Percentiles rank a stretch among this genome's conserved stretches.
These are phyloP conservation scores for Boulengeromyrus knoepffleri DNA, from an alignment of 2,113 vertebrate species.

Conservation along the genomic window DNA sequence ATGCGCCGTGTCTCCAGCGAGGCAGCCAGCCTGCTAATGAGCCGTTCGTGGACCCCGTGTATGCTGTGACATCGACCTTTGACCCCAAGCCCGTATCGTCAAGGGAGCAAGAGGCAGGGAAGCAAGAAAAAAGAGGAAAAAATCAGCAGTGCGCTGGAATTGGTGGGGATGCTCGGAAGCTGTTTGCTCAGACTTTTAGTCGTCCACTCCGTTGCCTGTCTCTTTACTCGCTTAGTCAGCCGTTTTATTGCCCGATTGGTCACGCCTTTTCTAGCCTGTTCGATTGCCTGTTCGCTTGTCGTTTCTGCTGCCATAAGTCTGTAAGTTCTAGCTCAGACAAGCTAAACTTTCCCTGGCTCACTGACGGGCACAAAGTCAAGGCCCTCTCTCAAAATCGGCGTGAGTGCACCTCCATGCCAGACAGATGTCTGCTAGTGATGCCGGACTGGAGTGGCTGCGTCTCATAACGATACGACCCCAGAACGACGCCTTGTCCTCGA, in stretches of 20 bases:
- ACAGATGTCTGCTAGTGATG: neutral
- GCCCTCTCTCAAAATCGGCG: neutral
- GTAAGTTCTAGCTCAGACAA: neutral
- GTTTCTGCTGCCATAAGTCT: neutral
- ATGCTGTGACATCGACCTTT: slow-evolving; percentile 61
- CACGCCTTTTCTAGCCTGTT: neutral
- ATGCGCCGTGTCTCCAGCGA: slow-evolving; percentile 47
- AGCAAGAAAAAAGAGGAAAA: slow-evolving; percentile 26
- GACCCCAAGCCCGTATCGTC: slow-evolving; percentile 52
- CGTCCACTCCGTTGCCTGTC: neutral
- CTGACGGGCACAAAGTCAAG: neutral
- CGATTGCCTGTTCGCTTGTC: neutral
- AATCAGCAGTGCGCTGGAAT: no score
- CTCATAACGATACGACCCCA: neutral
- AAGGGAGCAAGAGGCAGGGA: slow-evolving; percentile 44
- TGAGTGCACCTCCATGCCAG: neutral
- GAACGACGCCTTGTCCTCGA: neutral
- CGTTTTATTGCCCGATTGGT: neutral
- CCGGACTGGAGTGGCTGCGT: neutral
- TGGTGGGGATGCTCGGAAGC: neutral
- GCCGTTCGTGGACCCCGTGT: slow-evolving; percentile 63
- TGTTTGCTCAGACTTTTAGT: neutral
- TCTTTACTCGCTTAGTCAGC: neutral
- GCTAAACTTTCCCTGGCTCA: neutral
- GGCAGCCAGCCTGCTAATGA: slow-evolving; percentile 64